Evolutionary conservation across 2,888 invertebrate genomes (phyloP), one percentile per base, ranked within the genome.

Genomic region (Scaptomyza polygonia): DNA sequence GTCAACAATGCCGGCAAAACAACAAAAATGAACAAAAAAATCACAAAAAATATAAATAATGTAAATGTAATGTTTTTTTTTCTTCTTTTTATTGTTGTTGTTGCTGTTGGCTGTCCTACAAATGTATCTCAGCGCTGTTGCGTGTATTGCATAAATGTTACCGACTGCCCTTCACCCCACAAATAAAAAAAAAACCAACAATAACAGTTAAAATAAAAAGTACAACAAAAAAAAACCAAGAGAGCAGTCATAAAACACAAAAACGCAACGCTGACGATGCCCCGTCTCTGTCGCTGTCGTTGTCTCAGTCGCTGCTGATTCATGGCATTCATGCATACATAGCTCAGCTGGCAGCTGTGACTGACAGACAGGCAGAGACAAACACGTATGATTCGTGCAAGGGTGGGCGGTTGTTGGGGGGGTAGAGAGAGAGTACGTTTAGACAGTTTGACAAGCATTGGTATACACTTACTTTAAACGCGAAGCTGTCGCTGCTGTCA

Each of bases 281-380:
- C 48, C 43, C 48, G 65, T 64, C 29, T 30, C 18, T 9, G 25
- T 25, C 25, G 25, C 25, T 25, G 69, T 29, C 34, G 30, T 12
- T n/a, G 48, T 47, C 34, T 55, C 57, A 34, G 63, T 45, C 43
- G 52, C 49, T 52, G 78, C 65, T 74, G 79, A 76, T 70, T 69
- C 76, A 65, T 74, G 55, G 62, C 53, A n/a, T n/a, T 55, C 49
- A 34, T 56, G 67, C 55, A 53, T 40, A 71, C 59, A 59, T 47
- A 67, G 73, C 72, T 62, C 64, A 75, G 73, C 66, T 72, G 70
- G 55, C 77, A 66, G 57, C 57, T 72, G 62, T 44, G 53, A 44
- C 40, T 44, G 55, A 44, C 44, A 36, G 39, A 29, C 14, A 12
- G 42, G 43, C 21, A 29, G 39, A 34, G 49, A 32, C 36, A 36